Evolutionary conservation across 2,888 invertebrate genomes (phyloP).

Genomic region (Tenthredo notha): DNA sequence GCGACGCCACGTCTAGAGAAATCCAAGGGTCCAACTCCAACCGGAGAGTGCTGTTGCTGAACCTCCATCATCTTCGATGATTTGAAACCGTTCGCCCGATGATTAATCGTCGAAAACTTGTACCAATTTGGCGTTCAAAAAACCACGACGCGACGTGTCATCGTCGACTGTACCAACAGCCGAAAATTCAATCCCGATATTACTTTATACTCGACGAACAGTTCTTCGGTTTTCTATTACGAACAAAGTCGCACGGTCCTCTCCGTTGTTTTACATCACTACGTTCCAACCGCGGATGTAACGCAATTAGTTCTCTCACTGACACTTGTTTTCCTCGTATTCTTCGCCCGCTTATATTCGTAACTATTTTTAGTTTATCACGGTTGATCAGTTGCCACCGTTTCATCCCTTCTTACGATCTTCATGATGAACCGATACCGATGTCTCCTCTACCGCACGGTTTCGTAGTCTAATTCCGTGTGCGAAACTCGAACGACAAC

Average conservation of each 20-base stretch:
- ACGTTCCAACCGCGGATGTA: neutral
- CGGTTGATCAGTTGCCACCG: neutral
- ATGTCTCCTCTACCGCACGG: neutral
- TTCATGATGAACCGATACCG: conserved; percentile 8
- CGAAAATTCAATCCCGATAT: neutral
- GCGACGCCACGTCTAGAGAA: conserved; percentile 76
- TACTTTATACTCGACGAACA: neutral
- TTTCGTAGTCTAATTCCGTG: neutral
- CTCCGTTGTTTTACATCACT: neutral
- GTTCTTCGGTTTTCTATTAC: neutral
- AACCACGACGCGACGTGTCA: neutral
- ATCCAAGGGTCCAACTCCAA: conserved; percentile 76
- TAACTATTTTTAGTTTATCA: neutral
- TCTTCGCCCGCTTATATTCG: no score
- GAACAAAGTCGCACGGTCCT: neutral
- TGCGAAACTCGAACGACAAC: neutral
- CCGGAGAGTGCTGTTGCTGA: conserved; percentile 77
- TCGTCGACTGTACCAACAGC: neutral
- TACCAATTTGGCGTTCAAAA: neutral
- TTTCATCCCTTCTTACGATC: neutral
- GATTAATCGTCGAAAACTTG: neutral
- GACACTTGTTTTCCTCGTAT: neutral
- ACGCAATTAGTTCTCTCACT: neutral
- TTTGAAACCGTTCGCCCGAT: neutral
- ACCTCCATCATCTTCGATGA: conserved; percentile 68